These are phyloP conservation scores for Zaprionus tsacasi DNA, from an alignment of 1,140 invertebrate species.

Conservation along the genomic window DNA sequence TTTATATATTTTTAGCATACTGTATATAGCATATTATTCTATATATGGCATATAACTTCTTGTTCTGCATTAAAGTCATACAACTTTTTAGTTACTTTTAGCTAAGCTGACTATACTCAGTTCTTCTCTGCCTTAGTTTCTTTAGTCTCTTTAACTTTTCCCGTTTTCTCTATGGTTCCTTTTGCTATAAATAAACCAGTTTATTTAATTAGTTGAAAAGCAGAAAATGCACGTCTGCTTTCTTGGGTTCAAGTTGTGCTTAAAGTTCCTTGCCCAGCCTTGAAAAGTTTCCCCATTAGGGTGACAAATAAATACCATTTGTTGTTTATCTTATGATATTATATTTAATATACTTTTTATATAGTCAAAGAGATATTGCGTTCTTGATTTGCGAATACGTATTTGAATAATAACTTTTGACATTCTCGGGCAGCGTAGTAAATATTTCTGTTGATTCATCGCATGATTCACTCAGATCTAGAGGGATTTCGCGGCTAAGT, in stretches of 20 bases:
- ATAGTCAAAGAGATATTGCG: not conserved
- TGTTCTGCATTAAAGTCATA: not conserved
- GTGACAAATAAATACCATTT: not conserved
- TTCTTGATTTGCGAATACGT: not conserved
- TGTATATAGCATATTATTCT: too few relatives aligned
- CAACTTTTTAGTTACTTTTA: not conserved
- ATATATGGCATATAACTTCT: too few relatives aligned
- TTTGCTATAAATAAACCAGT: not conserved
- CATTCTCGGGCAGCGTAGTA: not conserved
- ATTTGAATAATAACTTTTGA: constrained; percentile 6
- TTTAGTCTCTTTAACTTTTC: not conserved
- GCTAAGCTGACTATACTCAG: not conserved
- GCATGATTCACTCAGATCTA: not conserved
- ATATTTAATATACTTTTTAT: not conserved
- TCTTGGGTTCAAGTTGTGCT: not conserved
- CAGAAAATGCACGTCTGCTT: not conserved
- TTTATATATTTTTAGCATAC: too few relatives aligned
- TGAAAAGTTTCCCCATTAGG: not conserved
- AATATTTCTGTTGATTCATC: not conserved
- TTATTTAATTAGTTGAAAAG: not conserved
- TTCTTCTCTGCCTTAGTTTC: not conserved
- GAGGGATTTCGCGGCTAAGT: constrained; percentile 11
- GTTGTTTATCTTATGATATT: not conserved
- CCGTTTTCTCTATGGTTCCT: not conserved
- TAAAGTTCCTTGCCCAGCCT: not conserved